Conservation (phyloP, 1,140 invertebrate genomes). For the Trigoniulus corallinus region DNA sequence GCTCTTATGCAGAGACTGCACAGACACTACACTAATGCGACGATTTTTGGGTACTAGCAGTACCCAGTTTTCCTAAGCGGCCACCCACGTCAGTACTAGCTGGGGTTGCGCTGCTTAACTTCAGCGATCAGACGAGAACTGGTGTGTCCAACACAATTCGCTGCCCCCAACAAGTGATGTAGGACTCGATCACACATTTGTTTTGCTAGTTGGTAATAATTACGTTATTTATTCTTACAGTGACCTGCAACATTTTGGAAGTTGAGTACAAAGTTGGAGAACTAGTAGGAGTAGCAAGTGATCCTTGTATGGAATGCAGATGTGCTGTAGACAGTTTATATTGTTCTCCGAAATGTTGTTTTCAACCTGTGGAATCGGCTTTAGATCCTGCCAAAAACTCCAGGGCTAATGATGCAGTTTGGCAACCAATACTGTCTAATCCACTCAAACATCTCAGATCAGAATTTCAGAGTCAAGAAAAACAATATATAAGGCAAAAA, state of each 20-base stretch:
- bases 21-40: no score
- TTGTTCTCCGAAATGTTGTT: constrained; percentile 23
- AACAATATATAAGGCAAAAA: no score
- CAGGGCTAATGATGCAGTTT: not conserved
- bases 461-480: not conserved
- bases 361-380: constrained; percentile 11
- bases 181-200: no score
- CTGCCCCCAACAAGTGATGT: no score
- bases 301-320: constrained; percentile 21
- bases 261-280: constrained; percentile 19
- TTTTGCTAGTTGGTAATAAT: not conserved
- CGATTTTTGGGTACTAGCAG: no score
- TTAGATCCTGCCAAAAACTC: not conserved
- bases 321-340: constrained; percentile 20
- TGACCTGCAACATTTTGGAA: constrained; percentile 17
- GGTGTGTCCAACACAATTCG: no score
- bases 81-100: no score
- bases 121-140: no score
- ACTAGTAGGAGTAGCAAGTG: constrained; percentile 20
- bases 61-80: no score
- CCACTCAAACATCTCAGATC: constrained; percentile 6
- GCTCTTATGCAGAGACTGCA: no score
- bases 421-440: not conserved
- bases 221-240: no score
- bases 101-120: no score